Evolutionary conservation across 1,140 invertebrate species (phyloP).

Genomic region (Mylabris phalerata): DNA sequence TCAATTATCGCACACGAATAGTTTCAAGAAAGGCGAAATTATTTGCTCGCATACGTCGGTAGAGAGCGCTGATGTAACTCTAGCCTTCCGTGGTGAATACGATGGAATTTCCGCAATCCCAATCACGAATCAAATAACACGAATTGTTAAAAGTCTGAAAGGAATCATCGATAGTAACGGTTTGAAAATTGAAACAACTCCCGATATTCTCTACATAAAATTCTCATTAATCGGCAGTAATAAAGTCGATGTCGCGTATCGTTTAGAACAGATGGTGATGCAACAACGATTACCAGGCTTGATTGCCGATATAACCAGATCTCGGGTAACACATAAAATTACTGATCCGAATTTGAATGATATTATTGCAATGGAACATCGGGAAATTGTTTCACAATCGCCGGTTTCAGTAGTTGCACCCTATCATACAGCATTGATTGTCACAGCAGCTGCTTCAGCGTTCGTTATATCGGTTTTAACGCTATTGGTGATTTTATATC

Average conservation of each 20-base stretch:
- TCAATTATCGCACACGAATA: slow-evolving; percentile 55
- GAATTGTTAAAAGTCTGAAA: slow-evolving; percentile 48
- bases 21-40: slow-evolving; percentile 55
- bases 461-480: slow-evolving; percentile 65
- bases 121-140: slow-evolving; percentile 46
- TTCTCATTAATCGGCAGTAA: slow-evolving; percentile 57
- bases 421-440: slow-evolving; percentile 64
- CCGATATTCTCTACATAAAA: slow-evolving; percentile 50
- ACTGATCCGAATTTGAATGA: slow-evolving; percentile 42
- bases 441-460: slow-evolving; percentile 60
- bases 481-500: slow-evolving; percentile 61
- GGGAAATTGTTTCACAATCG: slow-evolving; percentile 60
- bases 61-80: slow-evolving; percentile 53
- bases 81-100: slow-evolving; percentile 54
- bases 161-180: slow-evolving; percentile 50
- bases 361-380: slow-evolving; percentile 54
- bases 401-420: slow-evolving; percentile 57
- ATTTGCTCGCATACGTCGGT: slow-evolving; percentile 53
- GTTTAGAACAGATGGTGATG: slow-evolving; percentile 57
- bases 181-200: slow-evolving; percentile 48
- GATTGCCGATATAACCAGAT: slow-evolving; percentile 58
- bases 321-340: slow-evolving; percentile 53
- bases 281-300: slow-evolving; percentile 50
- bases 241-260: slow-evolving; percentile 59
- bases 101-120: slow-evolving; percentile 42